Evolutionary conservation across 2,888 invertebrate species (phyloP).

Genomic region (Ochropleura plecta): DNA sequence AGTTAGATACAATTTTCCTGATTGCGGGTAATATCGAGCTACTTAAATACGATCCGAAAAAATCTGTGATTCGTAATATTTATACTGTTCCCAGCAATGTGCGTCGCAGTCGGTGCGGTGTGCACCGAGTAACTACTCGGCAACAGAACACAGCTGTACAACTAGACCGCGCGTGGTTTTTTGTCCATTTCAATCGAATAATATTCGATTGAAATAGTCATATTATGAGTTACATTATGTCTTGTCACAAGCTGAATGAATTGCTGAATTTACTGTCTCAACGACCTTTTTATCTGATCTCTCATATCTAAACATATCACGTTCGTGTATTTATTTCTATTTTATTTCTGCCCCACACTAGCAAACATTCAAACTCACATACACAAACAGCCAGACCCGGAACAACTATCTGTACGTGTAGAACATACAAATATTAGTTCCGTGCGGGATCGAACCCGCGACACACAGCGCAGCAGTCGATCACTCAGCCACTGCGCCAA

Average conservation of each 20-base stretch:
- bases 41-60: too few relatives aligned
- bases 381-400: too few relatives aligned
- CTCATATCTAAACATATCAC: not conserved
- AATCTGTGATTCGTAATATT: slow-evolving; percentile 4
- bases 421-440: too few relatives aligned
- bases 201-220: too few relatives aligned
- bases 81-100: not conserved
- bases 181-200: not conserved
- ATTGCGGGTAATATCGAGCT: too few relatives aligned
- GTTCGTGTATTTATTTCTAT: not conserved
- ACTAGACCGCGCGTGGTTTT: slow-evolving; percentile 11
- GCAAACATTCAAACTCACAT: too few relatives aligned
- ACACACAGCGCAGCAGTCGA: too few relatives aligned
- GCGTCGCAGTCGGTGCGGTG: not conserved
- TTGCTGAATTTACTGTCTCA: not conserved
- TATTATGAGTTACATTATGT: slow-evolving; percentile 2
- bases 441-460: too few relatives aligned
- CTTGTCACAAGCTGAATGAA: slow-evolving; percentile 7
- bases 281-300: not conserved
- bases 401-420: too few relatives aligned
- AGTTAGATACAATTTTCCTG: too few relatives aligned
- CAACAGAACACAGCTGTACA: not conserved
- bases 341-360: too few relatives aligned
- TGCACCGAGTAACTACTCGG: not conserved
- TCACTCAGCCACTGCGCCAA: too few relatives aligned